phyloP scores from a whole-genome alignment of 2,113 vertebrate species.

The Tupaia chinensis region DNA sequence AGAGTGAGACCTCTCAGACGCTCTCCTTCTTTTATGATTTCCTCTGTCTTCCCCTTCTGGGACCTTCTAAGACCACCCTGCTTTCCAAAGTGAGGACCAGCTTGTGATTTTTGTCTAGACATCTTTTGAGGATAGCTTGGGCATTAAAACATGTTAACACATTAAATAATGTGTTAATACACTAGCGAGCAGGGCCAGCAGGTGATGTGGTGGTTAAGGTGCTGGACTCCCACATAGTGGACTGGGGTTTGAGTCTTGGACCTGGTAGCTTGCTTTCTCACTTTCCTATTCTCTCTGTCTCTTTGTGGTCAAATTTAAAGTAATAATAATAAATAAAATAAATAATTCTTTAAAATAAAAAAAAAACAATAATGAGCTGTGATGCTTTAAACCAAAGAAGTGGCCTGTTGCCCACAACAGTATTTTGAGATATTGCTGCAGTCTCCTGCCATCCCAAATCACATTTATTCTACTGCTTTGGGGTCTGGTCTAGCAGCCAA shows the following conservation, averaged over 20 bases:
- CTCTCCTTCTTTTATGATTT: neutral
- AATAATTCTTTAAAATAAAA: no score
- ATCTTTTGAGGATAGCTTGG: neutral
- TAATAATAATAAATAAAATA: no score
- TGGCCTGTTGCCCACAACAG: no score
- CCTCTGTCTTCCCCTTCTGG: neutral
- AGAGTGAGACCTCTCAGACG: rapidly evolving
- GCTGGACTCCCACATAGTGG: no score
- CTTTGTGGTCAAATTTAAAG: no score
- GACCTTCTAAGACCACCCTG: neutral
- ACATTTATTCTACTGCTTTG: neutral
- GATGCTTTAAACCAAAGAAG: neutral
- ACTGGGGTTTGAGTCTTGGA: no score
- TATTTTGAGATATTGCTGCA: rapidly evolving
- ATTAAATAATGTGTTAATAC: no score
- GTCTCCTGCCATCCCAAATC: rapidly evolving
- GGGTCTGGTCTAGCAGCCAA: neutral
- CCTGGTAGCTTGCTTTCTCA: no score
- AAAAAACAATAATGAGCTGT: neutral
- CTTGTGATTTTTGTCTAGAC: no score
- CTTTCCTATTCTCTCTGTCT: no score
- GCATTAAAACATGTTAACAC: rapidly evolving
- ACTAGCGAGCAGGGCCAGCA: neutral
- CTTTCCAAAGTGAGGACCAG: neutral
- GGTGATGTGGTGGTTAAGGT: no score